phyloP scores from a whole-genome alignment of 1,140 invertebrate species.

The Drosophila ogumai region DNA sequence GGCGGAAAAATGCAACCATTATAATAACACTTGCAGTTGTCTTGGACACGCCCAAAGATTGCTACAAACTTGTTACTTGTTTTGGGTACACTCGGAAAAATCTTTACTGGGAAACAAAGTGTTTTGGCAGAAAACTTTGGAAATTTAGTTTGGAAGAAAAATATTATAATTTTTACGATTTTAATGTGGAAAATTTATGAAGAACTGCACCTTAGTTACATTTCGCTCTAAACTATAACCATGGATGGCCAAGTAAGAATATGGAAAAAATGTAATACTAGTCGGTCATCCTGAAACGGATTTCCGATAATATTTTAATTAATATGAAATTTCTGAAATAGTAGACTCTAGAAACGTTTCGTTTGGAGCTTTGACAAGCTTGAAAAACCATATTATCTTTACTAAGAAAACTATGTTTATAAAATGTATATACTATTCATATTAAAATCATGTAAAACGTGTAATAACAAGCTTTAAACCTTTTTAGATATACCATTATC shows the following conservation, averaged over 20 bases:
- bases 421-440: no score
- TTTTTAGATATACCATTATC: neutral
- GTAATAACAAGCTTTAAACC: neutral
- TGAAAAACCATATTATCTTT: no score
- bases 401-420: no score
- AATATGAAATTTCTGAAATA: neutral
- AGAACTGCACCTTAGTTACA: neutral
- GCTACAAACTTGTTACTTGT: slow-evolving; percentile 2
- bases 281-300: neutral
- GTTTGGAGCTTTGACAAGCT: neutral
- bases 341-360: neutral
- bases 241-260: no score
- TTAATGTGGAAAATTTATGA: no score
- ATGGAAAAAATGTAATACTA: neutral
- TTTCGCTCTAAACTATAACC: neutral
- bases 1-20: slow-evolving; percentile 4
- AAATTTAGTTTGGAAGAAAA: no score
- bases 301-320: neutral
- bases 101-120: neutral
- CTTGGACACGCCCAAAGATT: slow-evolving; percentile 44
- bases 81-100: neutral
- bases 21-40: neutral
- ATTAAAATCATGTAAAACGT: neutral
- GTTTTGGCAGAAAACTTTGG: no score
- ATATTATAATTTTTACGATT: neutral